These are phyloP conservation scores for Aromia moschata DNA, from an alignment of 2,888 invertebrate genomes.

Conservation along the genomic window DNA sequence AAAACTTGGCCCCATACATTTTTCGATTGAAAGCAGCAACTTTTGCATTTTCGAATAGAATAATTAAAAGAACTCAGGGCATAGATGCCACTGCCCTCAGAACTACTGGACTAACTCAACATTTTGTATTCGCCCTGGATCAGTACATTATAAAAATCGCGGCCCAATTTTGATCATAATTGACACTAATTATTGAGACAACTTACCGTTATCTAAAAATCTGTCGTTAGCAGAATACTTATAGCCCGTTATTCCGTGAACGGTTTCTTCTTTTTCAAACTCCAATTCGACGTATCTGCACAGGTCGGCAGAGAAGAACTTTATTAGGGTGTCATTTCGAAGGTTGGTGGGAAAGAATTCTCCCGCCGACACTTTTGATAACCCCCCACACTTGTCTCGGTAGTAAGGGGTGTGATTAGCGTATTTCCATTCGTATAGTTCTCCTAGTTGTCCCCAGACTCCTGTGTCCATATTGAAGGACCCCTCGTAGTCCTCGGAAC, in stretches of 20 bases:
- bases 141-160: no score
- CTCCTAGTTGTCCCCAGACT: conserved; percentile 72
- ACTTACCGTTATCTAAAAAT: conserved; percentile 74
- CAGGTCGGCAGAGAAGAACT: conserved; percentile 73
- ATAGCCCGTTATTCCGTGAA: conserved; percentile 72
- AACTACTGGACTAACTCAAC: no score
- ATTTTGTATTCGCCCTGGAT: no score
- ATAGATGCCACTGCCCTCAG: no score
- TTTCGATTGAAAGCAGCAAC: no score
- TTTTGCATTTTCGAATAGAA: no score
- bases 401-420: conserved; percentile 66
- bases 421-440: conserved; percentile 78
- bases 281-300: conserved; percentile 75
- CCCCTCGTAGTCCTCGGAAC: conserved; percentile 77
- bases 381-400: conserved; percentile 67
- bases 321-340: conserved; percentile 69
- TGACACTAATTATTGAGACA: no score
- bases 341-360: conserved; percentile 76
- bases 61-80: no score
- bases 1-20: no score
- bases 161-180: no score
- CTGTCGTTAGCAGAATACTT: conserved; percentile 73
- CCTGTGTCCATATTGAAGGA: conserved; percentile 82
- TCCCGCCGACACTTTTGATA: conserved; percentile 77
- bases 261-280: conserved; percentile 67